Evolutionary conservation across 2,113 vertebrate species (phyloP).

Genomic region (Rissa tridactyla): DNA sequence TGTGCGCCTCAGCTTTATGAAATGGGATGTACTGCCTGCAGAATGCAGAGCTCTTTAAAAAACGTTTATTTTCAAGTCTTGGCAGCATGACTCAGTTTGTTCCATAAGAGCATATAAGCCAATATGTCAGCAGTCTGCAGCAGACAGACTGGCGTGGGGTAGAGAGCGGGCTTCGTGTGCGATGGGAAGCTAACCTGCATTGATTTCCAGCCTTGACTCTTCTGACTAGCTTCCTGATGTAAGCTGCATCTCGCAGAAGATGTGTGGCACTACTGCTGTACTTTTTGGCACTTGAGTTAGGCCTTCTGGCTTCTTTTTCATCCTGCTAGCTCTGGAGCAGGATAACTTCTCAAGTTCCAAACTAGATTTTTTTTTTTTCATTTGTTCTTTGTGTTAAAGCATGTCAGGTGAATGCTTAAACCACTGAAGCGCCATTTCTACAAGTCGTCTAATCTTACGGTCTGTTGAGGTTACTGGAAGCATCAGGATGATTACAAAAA

Average conservation of each 20-base stretch:
- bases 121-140: not conserved
- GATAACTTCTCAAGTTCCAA: slow-evolving; percentile 13
- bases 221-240: not conserved
- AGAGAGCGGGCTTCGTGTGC: not conserved
- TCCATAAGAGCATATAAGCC: not conserved
- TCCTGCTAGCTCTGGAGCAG: not conserved
- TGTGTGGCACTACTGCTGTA: not conserved
- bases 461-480: not conserved
- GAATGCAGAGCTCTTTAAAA: not conserved
- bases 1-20: not conserved
- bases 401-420: not conserved
- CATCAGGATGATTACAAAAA: not conserved
- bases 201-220: not conserved
- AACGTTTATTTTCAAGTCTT: not conserved
- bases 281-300: not conserved
- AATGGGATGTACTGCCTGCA: not conserved
- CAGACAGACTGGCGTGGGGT: not conserved
- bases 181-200: not conserved
- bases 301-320: not conserved
- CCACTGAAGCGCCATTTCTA: not conserved
- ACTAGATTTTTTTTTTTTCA: not conserved
- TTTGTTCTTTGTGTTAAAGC: not conserved
- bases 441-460: not conserved
- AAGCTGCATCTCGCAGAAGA: not conserved
- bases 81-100: not conserved